Conservation (phyloP, 2,888 invertebrate species). For the Drosophila mimica region DNA sequence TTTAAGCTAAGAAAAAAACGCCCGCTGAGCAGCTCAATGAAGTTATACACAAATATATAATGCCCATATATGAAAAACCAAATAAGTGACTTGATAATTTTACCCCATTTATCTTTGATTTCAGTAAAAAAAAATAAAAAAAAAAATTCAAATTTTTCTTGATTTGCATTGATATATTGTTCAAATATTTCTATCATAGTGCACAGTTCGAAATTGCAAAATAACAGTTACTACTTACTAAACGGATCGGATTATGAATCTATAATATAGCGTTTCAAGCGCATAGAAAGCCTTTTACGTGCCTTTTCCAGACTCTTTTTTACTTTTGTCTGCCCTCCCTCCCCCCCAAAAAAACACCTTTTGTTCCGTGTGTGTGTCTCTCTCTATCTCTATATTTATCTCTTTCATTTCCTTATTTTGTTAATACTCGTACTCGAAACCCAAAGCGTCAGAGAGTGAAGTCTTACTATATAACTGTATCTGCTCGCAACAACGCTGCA, state of each 20-base stretch:
- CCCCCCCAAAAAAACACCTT: not conserved
- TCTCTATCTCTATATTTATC: not conserved
- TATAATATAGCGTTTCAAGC: conserved; percentile 30
- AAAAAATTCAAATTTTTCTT: conserved; percentile 14
- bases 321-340: conserved; percentile 29
- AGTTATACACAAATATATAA: conserved; percentile 49
- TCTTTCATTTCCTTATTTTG: conserved; percentile 19
- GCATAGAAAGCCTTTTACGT: conserved; percentile 65
- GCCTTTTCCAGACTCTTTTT: conserved; percentile 58
- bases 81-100: conserved; percentile 24
- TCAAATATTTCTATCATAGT: conserved; percentile 81
- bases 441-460: conserved; percentile 33
- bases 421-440: conserved; percentile 4
- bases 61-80: conserved; percentile 34
- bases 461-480: conserved; percentile 30
- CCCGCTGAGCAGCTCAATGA: conserved; percentile 57
- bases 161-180: conserved; percentile 56
- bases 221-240: conserved; percentile 10
- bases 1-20: conserved; percentile 36
- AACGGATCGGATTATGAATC: conserved; percentile 18
- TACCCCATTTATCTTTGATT: conserved; percentile 21
- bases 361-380: conserved; percentile 51
- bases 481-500: conserved; percentile 62
- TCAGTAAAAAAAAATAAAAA: conserved; percentile 15
- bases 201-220: conserved; percentile 47